A percentile compares a stretch with the other conserved stretches of the same genome.
Conservation (phyloP, 2,113 vertebrate species). For the Pelecanus crispus region DNA sequence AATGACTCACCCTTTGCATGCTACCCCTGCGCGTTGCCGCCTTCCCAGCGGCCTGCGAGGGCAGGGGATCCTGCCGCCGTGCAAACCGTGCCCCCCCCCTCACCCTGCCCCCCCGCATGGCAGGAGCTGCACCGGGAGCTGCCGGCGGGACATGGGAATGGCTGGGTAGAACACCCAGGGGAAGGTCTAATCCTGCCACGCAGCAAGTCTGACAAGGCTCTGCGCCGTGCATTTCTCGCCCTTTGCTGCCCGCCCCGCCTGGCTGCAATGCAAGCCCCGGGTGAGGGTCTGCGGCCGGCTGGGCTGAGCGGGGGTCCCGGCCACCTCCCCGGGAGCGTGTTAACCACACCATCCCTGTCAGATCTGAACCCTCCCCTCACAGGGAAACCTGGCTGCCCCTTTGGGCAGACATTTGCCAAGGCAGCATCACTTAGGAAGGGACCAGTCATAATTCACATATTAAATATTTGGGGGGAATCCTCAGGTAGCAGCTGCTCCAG, state of each 20-base stretch:
- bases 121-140: not conserved
- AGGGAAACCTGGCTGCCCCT: rapidly evolving
- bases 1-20: not conserved
- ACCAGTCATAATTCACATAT: rapidly evolving
- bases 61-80: not conserved
- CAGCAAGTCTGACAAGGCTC: not conserved
- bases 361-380: too few relatives aligned
- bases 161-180: not conserved
- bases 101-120: rapidly evolving
- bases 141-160: rapidly evolving
- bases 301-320: not conserved
- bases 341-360: not conserved
- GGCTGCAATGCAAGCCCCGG: not conserved
- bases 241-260: not conserved
- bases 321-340: not conserved
- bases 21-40: rapidly evolving
- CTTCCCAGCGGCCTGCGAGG: not conserved
- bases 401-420: rapidly evolving
- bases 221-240: rapidly evolving
- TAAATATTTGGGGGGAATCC: not conserved
- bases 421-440: not conserved
- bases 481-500: not conserved
- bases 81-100: rapidly evolving
- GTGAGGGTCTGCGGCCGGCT: not conserved
- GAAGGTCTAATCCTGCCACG: not conserved